phyloP scores from a whole-genome alignment of 2,888 invertebrate species.

The Brassicogethes aeneus region DNA sequence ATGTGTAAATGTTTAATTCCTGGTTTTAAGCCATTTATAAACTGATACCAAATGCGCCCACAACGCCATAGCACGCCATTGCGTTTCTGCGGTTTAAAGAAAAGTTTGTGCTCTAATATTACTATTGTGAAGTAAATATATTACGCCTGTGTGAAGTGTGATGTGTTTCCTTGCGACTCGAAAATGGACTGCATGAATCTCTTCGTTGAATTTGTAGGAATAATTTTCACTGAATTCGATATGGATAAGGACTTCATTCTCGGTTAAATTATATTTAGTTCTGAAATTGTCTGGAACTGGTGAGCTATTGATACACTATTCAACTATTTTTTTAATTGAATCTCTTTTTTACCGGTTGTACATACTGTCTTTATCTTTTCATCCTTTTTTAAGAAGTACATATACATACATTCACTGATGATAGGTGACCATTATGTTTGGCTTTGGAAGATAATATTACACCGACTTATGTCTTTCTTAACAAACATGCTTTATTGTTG shows the following conservation, averaged over 20 bases:
- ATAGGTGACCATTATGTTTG: neutral
- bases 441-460: neutral
- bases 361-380: slow-evolving; percentile 1
- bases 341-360: neutral
- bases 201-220: too few relatives aligned
- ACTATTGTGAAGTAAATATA: too few relatives aligned
- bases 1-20: too few relatives aligned
- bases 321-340: neutral
- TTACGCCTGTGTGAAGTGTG: too few relatives aligned
- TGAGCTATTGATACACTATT: slow-evolving; percentile 1
- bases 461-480: neutral
- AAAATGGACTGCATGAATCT: too few relatives aligned
- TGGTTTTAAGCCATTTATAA: too few relatives aligned
- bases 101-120: too few relatives aligned
- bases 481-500: neutral
- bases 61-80: too few relatives aligned
- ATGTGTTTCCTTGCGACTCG: too few relatives aligned
- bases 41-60: too few relatives aligned
- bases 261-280: slow-evolving; percentile 1
- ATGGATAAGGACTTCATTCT: neutral
- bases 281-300: neutral
- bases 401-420: neutral
- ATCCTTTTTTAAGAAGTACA: neutral
- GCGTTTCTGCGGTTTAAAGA: too few relatives aligned
- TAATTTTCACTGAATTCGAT: too few relatives aligned